Evolutionary conservation across 2,797 vertebrate species (phyloP).

Genomic region (Bufotes viridis): DNA sequence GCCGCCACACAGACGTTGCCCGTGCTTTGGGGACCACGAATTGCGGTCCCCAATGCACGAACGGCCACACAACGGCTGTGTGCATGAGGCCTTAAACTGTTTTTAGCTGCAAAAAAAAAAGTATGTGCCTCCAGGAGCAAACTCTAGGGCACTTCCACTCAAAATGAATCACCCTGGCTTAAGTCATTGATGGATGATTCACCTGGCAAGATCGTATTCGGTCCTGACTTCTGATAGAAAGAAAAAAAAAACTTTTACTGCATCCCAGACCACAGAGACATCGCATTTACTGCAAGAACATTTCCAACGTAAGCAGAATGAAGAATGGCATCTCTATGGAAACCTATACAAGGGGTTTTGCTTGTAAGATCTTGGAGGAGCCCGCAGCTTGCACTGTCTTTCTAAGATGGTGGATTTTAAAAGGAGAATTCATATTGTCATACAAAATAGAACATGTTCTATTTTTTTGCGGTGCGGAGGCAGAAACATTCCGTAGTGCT

Average conservation of each 20-base stretch:
- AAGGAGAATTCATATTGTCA: background rate
- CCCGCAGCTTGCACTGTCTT: background rate
- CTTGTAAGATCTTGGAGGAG: background rate
- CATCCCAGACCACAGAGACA: background rate
- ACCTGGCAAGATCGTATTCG: background rate
- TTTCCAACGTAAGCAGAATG: background rate
- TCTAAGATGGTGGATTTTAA: background rate
- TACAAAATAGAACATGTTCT: no score
- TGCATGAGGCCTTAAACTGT: background rate
- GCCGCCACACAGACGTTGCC: no score
- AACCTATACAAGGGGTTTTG: background rate
- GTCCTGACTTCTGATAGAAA: background rate
- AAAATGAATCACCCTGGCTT: background rate
- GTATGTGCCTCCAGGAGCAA: background rate
- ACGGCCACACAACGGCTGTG: no score
- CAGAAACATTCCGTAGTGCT: no score
- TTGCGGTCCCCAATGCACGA: no score
- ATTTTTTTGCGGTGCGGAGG: no score
- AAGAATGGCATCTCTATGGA: background rate
- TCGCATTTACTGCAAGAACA: background rate
- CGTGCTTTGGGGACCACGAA: no score
- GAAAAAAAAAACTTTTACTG: background rate
- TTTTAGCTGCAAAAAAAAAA: background rate
- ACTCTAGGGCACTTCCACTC: background rate
- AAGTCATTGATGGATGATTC: conserved; percentile 1